A percentile compares a stretch with the other conserved stretches of the same genome.
These are phyloP conservation scores for Euborellia annulipes DNA, from an alignment of 1,140 invertebrate genomes.

Conservation along the genomic window DNA sequence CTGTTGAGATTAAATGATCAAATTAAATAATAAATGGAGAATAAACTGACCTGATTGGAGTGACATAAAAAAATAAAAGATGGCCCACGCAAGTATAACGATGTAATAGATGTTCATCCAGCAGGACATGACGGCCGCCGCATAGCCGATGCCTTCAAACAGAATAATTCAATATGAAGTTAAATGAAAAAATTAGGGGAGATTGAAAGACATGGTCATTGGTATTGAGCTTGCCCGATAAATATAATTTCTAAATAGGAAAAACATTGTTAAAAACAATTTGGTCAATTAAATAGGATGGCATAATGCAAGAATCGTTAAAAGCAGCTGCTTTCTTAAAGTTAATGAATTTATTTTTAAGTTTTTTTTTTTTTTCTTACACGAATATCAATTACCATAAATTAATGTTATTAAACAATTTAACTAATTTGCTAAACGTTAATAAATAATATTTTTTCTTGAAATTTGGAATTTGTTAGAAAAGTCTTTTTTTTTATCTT, in stretches of 20 bases:
- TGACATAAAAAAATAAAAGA: conserved; percentile 94
- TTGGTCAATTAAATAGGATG: background rate
- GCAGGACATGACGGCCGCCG: conserved; percentile 94
- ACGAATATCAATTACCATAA: too few species aligned
- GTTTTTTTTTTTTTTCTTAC: too few species aligned
- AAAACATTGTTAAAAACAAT: background rate
- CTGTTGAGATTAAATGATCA: too few species aligned
- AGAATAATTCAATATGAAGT: conserved; percentile 12
- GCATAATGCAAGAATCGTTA: background rate
- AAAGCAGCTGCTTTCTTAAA: background rate
- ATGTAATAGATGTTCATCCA: conserved; percentile 99
- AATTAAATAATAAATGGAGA: too few species aligned
- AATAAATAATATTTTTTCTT: too few species aligned
- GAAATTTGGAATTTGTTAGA: too few species aligned
- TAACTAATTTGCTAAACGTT: too few species aligned
- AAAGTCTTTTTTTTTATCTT: too few species aligned
- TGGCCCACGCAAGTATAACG: conserved; percentile 93
- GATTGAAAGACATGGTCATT: background rate
- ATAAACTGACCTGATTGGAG: conserved; percentile 52
- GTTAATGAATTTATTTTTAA: background rate
- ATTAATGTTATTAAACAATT: too few species aligned
- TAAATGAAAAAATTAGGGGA: background rate
- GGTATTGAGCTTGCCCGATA: background rate
- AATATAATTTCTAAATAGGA: background rate
- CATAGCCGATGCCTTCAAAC: conserved; percentile 92